phyloP scores from a whole-genome alignment of 2,113 vertebrate species.

The Neotragus moschatus region DNA sequence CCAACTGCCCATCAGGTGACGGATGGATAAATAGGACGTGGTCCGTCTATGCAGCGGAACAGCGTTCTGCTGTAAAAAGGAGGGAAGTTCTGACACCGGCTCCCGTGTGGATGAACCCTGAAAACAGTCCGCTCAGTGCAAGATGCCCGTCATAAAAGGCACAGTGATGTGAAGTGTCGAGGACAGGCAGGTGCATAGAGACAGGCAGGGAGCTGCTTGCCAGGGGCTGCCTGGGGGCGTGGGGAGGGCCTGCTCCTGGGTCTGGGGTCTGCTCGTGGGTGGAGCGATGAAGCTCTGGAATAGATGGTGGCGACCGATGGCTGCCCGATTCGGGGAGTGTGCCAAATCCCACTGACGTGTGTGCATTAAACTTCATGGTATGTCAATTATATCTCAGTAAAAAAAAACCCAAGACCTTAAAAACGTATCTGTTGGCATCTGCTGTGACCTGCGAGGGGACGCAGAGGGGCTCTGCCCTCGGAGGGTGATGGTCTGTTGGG shows the following conservation, averaged over 20 bases:
- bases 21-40: accelerated
- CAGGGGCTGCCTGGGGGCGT: accelerated
- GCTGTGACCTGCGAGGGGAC: neutral
- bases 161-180: neutral
- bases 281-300: neutral
- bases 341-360: neutral
- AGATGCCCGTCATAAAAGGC: neutral
- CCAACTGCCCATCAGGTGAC: neutral
- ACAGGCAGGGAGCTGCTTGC: accelerated
- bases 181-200: neutral
- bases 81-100: neutral
- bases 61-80: accelerated
- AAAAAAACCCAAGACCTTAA: accelerated
- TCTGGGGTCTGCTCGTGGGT: neutral
- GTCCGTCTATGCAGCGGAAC: accelerated
- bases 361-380: neutral
- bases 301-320: accelerated
- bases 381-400: neutral
- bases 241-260: neutral
- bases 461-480: neutral
- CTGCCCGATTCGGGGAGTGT: neutral
- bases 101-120: neutral
- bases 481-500: neutral
- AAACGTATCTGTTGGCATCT: neutral
- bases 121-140: neutral